Percentiles rank a stretch among this genome's conserved stretches.
phyloP scores from a whole-genome alignment of 2,797 vertebrate genomes.

The Choloepus didactylus region DNA sequence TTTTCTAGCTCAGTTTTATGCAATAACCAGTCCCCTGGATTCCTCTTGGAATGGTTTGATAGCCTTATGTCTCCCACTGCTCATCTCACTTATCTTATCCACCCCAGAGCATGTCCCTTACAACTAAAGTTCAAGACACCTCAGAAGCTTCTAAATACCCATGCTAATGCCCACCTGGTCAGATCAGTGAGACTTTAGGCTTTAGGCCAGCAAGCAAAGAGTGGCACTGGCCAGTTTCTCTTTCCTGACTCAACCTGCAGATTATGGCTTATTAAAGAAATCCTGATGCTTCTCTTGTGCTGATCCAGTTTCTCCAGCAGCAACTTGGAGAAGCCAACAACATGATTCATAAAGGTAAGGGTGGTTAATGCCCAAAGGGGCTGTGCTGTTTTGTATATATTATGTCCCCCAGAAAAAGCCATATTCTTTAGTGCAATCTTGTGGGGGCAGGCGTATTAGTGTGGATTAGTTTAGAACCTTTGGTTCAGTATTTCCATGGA shows the following conservation, averaged over 20 bases:
- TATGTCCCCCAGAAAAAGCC: too few species aligned
- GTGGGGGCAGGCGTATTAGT: too few species aligned
- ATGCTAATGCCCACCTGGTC: background rate
- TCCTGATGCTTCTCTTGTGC: background rate
- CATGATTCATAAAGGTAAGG: background rate
- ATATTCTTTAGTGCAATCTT: too few species aligned
- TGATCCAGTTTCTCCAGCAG: background rate
- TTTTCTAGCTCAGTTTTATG: background rate
- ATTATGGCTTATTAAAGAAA: background rate
- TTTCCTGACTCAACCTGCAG: background rate
- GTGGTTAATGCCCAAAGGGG: background rate
- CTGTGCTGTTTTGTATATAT: too few species aligned
- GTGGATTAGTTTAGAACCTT: too few species aligned
- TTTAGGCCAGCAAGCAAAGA: background rate
- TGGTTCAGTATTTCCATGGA: too few species aligned
- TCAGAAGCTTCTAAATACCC: background rate
- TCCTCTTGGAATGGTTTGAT: background rate
- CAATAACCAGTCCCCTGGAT: too few species aligned
- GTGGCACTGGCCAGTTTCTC: too few species aligned
- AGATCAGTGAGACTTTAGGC: background rate
- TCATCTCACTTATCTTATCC: too few species aligned
- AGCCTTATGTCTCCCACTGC: too few species aligned
- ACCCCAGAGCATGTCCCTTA: background rate
- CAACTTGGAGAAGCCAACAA: background rate
- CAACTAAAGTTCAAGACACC: background rate